Conservation (phyloP, 2,888 invertebrate species). For the Apodemia duryi region DNA sequence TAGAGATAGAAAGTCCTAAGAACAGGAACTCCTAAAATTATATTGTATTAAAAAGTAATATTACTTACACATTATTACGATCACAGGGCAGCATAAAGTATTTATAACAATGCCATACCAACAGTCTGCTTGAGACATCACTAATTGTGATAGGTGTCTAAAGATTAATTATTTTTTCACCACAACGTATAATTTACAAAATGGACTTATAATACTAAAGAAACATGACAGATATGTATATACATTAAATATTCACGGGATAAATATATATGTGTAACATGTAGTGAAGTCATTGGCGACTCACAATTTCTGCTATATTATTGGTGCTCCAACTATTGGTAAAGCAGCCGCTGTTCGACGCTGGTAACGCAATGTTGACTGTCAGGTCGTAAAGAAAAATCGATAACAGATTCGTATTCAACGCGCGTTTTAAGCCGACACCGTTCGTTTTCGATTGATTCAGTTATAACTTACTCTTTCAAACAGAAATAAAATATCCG, state of each 20-base stretch:
- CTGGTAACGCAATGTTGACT: neutral
- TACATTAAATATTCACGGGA: too few species aligned
- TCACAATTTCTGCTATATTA: neutral
- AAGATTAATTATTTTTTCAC: too few species aligned
- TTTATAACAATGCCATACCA: too few species aligned
- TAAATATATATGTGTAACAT: too few species aligned
- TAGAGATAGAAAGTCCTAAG: too few species aligned
- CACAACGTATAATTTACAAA: neutral
- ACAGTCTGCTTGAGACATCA: too few species aligned
- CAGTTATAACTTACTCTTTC: neutral
- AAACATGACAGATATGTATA: too few species aligned
- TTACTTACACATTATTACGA: too few species aligned
- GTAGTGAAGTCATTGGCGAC: neutral
- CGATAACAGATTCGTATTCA: neutral
- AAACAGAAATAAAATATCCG: neutral
- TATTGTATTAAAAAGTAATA: too few species aligned
- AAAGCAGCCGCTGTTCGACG: neutral
- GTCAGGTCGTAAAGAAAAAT: neutral
- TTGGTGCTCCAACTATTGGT: neutral
- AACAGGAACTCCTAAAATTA: too few species aligned
- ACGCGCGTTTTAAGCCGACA: neutral
- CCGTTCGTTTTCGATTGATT: constrained; percentile 1
- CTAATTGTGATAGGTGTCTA: too few species aligned
- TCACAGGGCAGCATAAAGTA: too few species aligned
- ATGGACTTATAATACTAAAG: neutral